A percentile compares a stretch with the other conserved stretches of the same genome.
Conservation (phyloP, 2,113 vertebrate species). For the Ceyx cyanopectus region DNA sequence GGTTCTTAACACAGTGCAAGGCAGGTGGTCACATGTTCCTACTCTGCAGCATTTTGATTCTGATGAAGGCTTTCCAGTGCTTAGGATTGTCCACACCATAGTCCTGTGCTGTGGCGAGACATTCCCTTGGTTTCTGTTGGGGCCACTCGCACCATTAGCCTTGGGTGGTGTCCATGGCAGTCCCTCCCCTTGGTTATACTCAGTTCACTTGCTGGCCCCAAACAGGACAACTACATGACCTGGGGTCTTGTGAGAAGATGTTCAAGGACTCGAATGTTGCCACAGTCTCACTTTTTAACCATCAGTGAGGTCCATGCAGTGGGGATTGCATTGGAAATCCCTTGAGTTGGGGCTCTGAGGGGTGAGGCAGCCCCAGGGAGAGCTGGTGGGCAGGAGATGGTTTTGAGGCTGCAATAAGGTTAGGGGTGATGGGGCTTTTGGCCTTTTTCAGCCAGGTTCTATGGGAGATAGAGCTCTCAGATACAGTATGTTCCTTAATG, state of each 20-base stretch:
- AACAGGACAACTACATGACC: neutral
- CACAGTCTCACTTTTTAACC: fast-evolving
- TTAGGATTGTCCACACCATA: fast-evolving
- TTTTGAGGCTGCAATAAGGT: neutral
- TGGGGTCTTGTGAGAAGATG: neutral
- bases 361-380: neutral
- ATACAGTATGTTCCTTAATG: neutral
- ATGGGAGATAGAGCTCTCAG: neutral
- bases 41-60: fast-evolving
- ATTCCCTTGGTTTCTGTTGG: neutral
- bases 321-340: neutral
- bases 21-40: fast-evolving
- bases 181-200: neutral
- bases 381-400: neutral
- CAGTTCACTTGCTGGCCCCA: neutral
- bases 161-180: neutral
- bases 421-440: fast-evolving
- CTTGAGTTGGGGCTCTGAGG: neutral
- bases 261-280: fast-evolving
- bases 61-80: neutral
- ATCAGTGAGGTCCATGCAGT: too few species aligned
- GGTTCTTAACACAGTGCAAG: neutral
- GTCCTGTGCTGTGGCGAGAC: fast-evolving
- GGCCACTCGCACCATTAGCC: neutral
- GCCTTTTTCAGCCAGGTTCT: neutral